Evolutionary conservation across 2,797 vertebrate genomes (phyloP).

Genomic region (Chloroceryle amazona): DNA sequence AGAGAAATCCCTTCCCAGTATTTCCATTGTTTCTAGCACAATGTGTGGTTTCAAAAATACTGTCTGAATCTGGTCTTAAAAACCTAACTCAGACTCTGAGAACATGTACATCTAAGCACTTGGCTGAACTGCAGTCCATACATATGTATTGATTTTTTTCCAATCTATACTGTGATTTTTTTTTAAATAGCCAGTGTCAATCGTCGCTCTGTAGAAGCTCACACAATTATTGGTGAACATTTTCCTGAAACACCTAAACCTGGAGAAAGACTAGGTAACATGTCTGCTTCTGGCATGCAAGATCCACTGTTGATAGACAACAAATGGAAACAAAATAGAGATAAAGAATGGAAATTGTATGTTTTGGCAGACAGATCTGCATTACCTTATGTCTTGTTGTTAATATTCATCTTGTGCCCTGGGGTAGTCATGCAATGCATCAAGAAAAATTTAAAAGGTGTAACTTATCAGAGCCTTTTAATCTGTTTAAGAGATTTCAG

Average conservation of each 20-base stretch:
- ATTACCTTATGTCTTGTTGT: background rate
- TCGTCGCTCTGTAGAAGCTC: background rate
- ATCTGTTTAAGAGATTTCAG: constrained; percentile 8
- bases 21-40: background rate
- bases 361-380: background rate
- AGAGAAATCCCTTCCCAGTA: background rate
- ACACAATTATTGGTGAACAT: background rate
- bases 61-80: background rate
- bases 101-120: background rate
- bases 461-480: background rate
- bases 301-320: background rate
- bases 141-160: background rate
- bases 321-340: background rate
- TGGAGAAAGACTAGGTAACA: background rate
- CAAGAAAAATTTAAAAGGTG: background rate
- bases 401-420: constrained; percentile 25
- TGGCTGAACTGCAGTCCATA: background rate
- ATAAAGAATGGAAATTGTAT: background rate
- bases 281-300: background rate
- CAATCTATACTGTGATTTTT: background rate
- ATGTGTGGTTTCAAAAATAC: background rate
- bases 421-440: background rate
- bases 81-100: background rate
- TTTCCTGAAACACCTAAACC: background rate
- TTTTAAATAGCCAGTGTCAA: background rate